Evolutionary conservation across 92 coral and sea anemone genomes (phyloP), one percentile per base, ranked within the genome.

Genomic region (Epizoanthus fatuus): DNA sequence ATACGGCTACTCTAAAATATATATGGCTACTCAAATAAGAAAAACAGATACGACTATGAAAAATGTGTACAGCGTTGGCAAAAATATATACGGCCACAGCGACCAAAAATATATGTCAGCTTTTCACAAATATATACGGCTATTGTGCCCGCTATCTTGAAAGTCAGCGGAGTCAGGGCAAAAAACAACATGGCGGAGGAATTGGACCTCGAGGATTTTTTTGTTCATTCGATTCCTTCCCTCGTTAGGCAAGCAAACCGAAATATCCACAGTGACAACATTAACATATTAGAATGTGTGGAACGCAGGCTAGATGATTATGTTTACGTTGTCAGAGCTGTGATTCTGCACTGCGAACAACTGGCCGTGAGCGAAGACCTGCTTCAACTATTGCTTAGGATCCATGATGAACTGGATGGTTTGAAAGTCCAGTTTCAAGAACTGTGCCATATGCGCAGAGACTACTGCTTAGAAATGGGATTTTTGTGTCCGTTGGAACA

Each of bases 241-340:
- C 80, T 63, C 74, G 64, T 9, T 84, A 62, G 63, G 67, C 76
- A 89, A 69, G 92, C 89, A 68, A 16, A 79, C 38, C 63, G 89
- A 70, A 84, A 85, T 45, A 73, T 89, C 17, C 90, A 89, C 69
- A 64, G 86, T 63, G 81, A 90, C 29, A 81, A 90, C 54, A 64
- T 85, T 63, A 85, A 85, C 52, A 84, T 85, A 10, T 90, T 90
- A 60, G 90, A 90, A 57, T 90, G 64, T 68, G 60, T 90, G 71
- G 90, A 90, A 90, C 85, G 84, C 88, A 89, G 90, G 79, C 80
- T 90, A 70, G 90, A 85, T 73, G 90, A 85, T 79, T 60, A 89
- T 75, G 84, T 75, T 17, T 75, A 89, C 39, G 86, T 89, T 64
- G 84, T 89, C 32, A 84, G 85, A 79, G 78, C 86, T 66, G 84